Evolutionary conservation across 2,113 vertebrate genomes (phyloP).

Genomic region (Protobothrops mucrosquamatus): DNA sequence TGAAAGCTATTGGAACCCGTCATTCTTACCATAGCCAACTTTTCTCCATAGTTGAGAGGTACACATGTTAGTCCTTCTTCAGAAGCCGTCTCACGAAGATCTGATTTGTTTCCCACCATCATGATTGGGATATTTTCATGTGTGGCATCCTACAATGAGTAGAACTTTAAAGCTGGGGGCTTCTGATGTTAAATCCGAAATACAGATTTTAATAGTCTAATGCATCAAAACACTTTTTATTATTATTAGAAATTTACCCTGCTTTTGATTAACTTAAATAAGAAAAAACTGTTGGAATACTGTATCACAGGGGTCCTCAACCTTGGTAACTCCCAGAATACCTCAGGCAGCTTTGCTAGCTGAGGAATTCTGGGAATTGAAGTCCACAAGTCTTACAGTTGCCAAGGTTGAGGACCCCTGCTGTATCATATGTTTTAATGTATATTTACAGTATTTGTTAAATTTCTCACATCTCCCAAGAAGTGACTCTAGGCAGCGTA

Average conservation of each 20-base stretch:
- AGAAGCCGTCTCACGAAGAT: constrained; percentile 75
- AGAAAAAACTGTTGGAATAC: neutral
- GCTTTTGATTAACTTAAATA: neutral
- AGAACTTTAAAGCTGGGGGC: neutral
- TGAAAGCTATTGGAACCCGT: neutral
- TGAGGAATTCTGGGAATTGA: too few relatives aligned
- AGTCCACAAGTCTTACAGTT: too few relatives aligned
- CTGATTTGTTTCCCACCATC: constrained; percentile 94
- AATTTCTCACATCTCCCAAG: neutral
- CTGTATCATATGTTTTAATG: neutral
- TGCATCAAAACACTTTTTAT: neutral
- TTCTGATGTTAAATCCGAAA: neutral
- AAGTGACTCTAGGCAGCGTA: neutral
- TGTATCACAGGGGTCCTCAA: neutral
- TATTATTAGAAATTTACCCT: neutral
- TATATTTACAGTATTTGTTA: neutral
- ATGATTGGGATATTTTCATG: constrained; percentile 88
- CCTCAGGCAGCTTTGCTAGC: too few relatives aligned
- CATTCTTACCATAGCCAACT: constrained; percentile 88
- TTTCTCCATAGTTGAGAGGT: constrained; percentile 84
- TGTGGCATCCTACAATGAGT: constrained; percentile 78
- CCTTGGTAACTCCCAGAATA: too few relatives aligned
- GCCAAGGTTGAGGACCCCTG: too few relatives aligned
- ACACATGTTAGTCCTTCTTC: constrained; percentile 76
- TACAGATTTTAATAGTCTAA: rapidly evolving